Evolutionary conservation across 1,140 invertebrate species (phyloP), one percentile per base, ranked within the genome.

Genomic region (Cyrtorhinus lividipennis): DNA sequence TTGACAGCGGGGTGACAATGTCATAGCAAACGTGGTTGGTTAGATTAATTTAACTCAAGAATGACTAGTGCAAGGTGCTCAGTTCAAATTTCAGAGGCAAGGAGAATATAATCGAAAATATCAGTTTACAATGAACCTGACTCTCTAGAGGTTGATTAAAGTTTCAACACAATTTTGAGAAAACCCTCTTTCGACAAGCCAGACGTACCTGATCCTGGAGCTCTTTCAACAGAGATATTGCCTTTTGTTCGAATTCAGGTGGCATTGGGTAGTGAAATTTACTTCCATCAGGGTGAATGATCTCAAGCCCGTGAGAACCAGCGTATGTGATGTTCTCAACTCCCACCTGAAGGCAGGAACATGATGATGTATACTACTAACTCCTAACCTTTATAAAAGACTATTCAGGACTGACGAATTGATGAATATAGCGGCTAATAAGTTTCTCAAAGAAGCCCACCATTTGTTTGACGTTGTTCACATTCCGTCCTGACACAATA

Each of bases 261-360:
- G 90, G 90, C 84, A 92, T 89, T 0, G 90, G 90, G 76, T 92
- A 88, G 1, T 92, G 86, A 70, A 92, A 94, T 71, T 88, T 89
- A 64, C 87, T 91, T 25, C 89, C 89, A 71, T 93, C 90, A 0
- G 90, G 88, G 75, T 93, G 89, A 30, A 90, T 71, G 69, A 93
- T 92, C 74, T 93, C 89, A 57, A 94, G 72, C 10, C 90, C 91
- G 71, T 93, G 90, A 75, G 88, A 92, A 18, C 91, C 91, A 1
- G 90, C 90, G 71, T 93, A 93, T 0, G 90, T 94, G 20, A 92
- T 90, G 59, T 87, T 86, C 65, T 90, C 85, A 65, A 93, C 91
- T 1, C 88, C 89, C 25, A 94, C 82, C 80, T 81, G 66, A 26
- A 70, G 68, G 18, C 59, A 26, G 2, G 62, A 20, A 23, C 2